Conservation (phyloP, 2,797 vertebrate genomes). For the Echiichthys vipera region DNA sequence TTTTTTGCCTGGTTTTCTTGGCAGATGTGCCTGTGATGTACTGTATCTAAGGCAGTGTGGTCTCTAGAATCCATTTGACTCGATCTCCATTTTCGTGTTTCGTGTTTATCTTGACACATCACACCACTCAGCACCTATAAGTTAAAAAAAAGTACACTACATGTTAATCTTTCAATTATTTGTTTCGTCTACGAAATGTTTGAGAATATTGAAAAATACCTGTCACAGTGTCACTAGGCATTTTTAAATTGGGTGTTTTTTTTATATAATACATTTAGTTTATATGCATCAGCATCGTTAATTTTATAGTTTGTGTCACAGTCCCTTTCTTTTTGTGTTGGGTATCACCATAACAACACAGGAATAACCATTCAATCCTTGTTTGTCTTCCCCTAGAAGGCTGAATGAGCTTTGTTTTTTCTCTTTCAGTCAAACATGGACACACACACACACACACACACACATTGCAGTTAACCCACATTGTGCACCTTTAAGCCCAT, state of each 20-base stretch:
- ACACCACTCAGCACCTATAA: neutral
- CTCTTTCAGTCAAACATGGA: slow-evolving; percentile 37
- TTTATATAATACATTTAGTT: neutral
- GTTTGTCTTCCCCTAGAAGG: slow-evolving; percentile 59
- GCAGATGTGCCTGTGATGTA: slow-evolving; percentile 58
- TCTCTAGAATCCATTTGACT: slow-evolving; percentile 34
- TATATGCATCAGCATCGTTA: slow-evolving; percentile 1
- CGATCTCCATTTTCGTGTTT: slow-evolving; percentile 6
- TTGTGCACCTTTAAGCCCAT: slow-evolving; percentile 51
- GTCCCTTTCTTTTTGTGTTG: slow-evolving; percentile 23
- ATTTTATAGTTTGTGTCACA: slow-evolving; percentile 17
- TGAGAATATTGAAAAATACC: too few species aligned
- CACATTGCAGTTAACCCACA: slow-evolving; percentile 41
- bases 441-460: slow-evolving; percentile 19
- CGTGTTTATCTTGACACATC: slow-evolving; percentile 10
- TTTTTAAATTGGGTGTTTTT: too few species aligned
- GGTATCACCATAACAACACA: slow-evolving; percentile 70
- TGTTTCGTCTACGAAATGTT: too few species aligned
- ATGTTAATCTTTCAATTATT: too few species aligned
- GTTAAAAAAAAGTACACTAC: neutral
- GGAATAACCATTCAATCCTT: slow-evolving; percentile 40
- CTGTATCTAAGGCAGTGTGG: slow-evolving; percentile 19
- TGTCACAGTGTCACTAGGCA: too few species aligned
- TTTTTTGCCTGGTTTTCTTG: slow-evolving; percentile 37
- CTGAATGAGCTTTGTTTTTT: slow-evolving; percentile 66